These are phyloP conservation scores for Phalanger gymnotis DNA, from an alignment of 2,797 vertebrate species.

Conservation along the genomic window DNA sequence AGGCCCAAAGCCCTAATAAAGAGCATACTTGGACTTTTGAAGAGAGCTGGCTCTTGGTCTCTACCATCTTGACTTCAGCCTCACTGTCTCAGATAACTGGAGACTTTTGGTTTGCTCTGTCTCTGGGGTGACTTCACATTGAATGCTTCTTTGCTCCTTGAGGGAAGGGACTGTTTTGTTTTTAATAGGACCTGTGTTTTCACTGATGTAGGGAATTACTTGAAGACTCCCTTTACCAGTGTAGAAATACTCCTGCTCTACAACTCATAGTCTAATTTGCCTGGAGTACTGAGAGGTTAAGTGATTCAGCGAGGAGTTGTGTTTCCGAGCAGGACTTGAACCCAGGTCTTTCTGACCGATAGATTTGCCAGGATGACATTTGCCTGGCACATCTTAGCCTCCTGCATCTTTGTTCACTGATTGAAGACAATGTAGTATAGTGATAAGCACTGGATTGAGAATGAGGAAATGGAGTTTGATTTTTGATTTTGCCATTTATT, in stretches of 20 bases:
- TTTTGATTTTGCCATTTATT: neutral
- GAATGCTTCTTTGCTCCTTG: neutral
- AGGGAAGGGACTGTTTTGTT: neutral
- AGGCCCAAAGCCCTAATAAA: neutral
- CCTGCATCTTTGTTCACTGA: neutral
- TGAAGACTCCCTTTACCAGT: neutral
- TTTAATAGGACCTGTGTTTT: neutral
- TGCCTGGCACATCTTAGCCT: neutral
- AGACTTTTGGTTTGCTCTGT: neutral
- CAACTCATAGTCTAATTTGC: neutral
- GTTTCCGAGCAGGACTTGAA: neutral
- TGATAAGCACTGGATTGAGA: neutral
- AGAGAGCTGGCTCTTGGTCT: neutral
- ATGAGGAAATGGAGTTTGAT: neutral
- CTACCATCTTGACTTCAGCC: neutral
- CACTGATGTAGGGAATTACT: neutral
- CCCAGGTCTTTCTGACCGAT: neutral
- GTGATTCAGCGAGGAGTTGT: neutral
- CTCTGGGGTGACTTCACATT: neutral
- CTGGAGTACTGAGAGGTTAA: neutral
- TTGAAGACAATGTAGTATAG: neutral
- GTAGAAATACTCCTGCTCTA: neutral
- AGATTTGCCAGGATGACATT: neutral
- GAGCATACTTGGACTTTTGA: neutral
- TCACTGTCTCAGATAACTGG: neutral